phyloP scores from a whole-genome alignment of 2,113 vertebrate species.

The Sceloporus tristichus region DNA sequence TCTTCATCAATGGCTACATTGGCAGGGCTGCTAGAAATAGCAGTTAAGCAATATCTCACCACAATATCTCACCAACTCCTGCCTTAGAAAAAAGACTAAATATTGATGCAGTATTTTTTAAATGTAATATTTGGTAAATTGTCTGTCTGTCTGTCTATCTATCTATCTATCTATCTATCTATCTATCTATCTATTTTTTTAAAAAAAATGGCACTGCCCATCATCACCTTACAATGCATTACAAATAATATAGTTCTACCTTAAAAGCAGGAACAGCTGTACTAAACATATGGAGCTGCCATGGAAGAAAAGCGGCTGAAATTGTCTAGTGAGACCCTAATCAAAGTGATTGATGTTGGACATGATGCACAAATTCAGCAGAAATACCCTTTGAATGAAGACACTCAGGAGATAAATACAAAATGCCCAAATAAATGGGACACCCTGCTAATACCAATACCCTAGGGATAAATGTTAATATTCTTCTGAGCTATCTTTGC shows the following conservation, averaged over 20 bases:
- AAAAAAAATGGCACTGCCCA: too few relatives aligned
- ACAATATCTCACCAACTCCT: too few relatives aligned
- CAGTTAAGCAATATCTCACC: too few relatives aligned
- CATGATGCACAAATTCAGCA: conserved; percentile 73
- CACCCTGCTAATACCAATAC: conserved; percentile 67
- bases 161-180: too few relatives aligned
- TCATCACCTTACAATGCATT: neutral
- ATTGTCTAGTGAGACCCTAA: conserved; percentile 80
- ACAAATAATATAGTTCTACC: conserved; percentile 43
- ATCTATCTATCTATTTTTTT: too few relatives aligned
- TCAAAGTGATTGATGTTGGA: conserved; percentile 83
- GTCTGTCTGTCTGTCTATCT: too few relatives aligned
- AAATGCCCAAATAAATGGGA: conserved; percentile 72
- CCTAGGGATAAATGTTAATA: conserved; percentile 70
- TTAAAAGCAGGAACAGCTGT: conserved; percentile 82
- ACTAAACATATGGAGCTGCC: conserved; percentile 82
- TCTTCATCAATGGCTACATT: too few relatives aligned
- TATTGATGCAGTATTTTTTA: too few relatives aligned
- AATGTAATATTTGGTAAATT: too few relatives aligned
- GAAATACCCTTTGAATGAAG: conserved; percentile 71
- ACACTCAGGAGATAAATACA: conserved; percentile 65
- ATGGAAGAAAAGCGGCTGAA: conserved; percentile 75
- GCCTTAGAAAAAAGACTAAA: too few relatives aligned
- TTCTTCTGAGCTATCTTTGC: conserved; percentile 58
- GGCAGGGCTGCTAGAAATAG: too few relatives aligned